Evolutionary conservation across 2,888 invertebrate genomes (phyloP), one percentile per base, ranked within the genome.

Genomic region (Thera obeliscata): DNA sequence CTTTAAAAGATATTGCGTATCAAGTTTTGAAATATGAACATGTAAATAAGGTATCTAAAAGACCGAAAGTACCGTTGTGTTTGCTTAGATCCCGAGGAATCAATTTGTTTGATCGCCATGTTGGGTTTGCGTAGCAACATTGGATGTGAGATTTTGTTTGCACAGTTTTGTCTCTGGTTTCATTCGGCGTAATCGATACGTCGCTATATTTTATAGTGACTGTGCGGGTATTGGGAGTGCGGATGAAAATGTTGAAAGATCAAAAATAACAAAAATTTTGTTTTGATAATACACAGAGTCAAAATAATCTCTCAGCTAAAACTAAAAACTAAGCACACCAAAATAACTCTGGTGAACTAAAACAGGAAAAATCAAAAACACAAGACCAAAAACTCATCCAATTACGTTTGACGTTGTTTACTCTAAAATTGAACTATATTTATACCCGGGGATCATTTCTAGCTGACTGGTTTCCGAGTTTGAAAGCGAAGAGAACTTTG

Each of bases 401-500:
- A 46, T 46, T 46, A 36, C 55, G 35, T 36, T 55, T 55, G 36
- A 56, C n/a, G 12, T 55, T 55, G 55, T 12, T 56, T 38, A 41
- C 38, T 56, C 12, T 36, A 36, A 41, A 56, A 41, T 7, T 0
- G 6, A 22, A 41, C 12, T 22, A 8, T 38, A 11, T 4, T 2
- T 38, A n/a, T 9, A 56, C 70, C 59, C 73, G 74, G 74, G 77
- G 79, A 81, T 74, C 5, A 78, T 79, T 83, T 83, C 78, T 78
- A 74, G 74, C 76, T 76, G 77, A 78, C 73, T 76, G 72, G 75
- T 78, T 81, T 79, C 76, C 74, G 75, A 74, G 69, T 76, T 73
- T 76, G 68, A 68, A 74, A 74, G 70, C 74, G 71, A 75, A 71
- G 71, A 66, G 75, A 73, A 81, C 78, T 77, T 79, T 77, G 77